Percentiles rank a stretch among this genome's conserved stretches.
phyloP scores from a whole-genome alignment of 2,113 vertebrate genomes.

The Oreochromis aureus region DNA sequence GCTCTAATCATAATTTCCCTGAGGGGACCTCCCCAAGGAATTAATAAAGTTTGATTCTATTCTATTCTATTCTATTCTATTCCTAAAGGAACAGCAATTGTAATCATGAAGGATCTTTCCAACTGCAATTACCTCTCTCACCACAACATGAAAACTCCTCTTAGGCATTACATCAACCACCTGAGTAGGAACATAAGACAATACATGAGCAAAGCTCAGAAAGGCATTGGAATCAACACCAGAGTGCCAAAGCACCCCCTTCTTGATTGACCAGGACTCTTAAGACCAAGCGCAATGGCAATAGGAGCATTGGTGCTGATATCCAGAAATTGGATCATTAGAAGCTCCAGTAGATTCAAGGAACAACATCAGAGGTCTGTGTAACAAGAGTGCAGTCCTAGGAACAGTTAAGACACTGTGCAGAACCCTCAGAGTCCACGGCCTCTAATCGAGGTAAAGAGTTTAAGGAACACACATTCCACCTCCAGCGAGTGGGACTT shows the following conservation, averaged over 20 bases:
- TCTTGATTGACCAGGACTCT: too few species aligned
- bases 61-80: not conserved
- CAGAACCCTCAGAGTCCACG: not conserved
- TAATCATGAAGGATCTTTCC: not conserved
- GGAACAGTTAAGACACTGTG: not conserved
- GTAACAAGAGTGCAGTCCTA: not conserved
- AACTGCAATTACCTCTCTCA: not conserved
- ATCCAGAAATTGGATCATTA: too few species aligned
- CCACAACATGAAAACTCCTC: not conserved
- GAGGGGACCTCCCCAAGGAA: not conserved
- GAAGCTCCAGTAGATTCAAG: too few species aligned
- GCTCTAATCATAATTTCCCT: not conserved
- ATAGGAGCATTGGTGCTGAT: too few species aligned
- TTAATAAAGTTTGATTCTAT: not conserved
- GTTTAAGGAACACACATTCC: not conserved
- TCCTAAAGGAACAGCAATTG: not conserved
- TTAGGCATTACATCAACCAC: not conserved
- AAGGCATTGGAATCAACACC: too few species aligned
- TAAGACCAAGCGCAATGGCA: too few species aligned
- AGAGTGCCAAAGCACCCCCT: too few species aligned
- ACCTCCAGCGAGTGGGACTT: not conserved
- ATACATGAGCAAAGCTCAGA: not conserved
- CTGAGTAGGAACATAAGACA: not conserved
- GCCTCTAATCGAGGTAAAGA: not conserved
- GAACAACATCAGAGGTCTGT: not conserved